Conservation (phyloP, 2,888 invertebrate genomes). For the Drosophila testacea region DNA sequence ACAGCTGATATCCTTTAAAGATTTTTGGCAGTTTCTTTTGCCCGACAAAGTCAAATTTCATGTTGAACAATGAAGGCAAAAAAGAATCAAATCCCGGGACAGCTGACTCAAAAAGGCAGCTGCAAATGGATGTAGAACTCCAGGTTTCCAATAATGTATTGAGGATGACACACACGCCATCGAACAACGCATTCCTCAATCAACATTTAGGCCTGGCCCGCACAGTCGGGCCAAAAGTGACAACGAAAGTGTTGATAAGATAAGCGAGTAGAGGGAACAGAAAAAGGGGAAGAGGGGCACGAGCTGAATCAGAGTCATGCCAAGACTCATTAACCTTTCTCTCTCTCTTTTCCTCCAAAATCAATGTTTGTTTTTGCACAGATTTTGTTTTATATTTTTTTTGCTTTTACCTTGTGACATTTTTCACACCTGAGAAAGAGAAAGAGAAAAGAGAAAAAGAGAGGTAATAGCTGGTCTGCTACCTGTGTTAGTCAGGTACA, state of each 20-base stretch:
- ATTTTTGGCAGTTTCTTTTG: constrained; percentile 17
- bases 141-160: constrained; percentile 29
- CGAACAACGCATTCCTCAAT: constrained; percentile 49
- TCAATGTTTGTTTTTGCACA: constrained; percentile 22
- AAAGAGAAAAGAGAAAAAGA: not conserved
- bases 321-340: constrained; percentile 46
- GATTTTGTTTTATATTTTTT: constrained; percentile 3
- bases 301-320: constrained; percentile 47
- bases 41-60: constrained; percentile 41
- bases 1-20: constrained; percentile 41
- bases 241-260: constrained; percentile 65
- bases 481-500: constrained; percentile 37
- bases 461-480: constrained; percentile 1
- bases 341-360: not conserved
- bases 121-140: constrained; percentile 30
- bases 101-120: constrained; percentile 25
- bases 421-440: constrained; percentile 40
- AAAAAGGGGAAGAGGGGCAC: constrained; percentile 3
- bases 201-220: constrained; percentile 51
- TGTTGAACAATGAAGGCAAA: constrained; percentile 45
- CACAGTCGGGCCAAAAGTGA: constrained; percentile 31
- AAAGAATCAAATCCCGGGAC: constrained; percentile 20
- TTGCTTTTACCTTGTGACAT: constrained; percentile 38
- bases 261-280: constrained; percentile 25
- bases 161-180: constrained; percentile 45